These are phyloP conservation scores for Marronus borbonicus DNA, from an alignment of 2,888 invertebrate genomes.

Conservation along the genomic window DNA sequence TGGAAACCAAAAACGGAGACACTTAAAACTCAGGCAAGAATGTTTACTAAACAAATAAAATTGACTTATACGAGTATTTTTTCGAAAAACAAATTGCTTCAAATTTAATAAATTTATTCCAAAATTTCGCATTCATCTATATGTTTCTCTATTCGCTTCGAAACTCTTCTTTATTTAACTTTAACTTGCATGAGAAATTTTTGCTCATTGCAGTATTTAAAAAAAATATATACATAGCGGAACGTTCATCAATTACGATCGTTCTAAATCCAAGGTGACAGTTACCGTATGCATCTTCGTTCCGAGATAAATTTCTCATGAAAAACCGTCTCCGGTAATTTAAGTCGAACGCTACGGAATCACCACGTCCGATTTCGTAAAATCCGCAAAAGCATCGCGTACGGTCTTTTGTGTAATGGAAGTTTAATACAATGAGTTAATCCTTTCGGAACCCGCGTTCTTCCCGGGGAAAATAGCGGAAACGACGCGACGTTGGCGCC, in stretches of 20 bases:
- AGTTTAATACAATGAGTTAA: slow-evolving; percentile 52
- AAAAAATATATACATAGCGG: neutral
- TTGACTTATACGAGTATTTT: too few species aligned
- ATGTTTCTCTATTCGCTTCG: too few species aligned
- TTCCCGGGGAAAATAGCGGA: slow-evolving; percentile 22
- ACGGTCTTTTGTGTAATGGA: slow-evolving; percentile 47
- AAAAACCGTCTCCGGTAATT: neutral
- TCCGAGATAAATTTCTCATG: slow-evolving; percentile 20
- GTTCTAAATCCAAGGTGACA: slow-evolving; percentile 1
- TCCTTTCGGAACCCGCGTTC: slow-evolving; percentile 48
- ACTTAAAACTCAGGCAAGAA: too few species aligned
- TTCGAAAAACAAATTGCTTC: too few species aligned
- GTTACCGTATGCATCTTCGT: slow-evolving; percentile 10
- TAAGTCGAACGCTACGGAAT: slow-evolving; percentile 1
- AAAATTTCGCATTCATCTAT: too few species aligned
- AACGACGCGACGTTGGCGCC: slow-evolving; percentile 19
- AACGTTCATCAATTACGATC: neutral
- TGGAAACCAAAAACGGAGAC: too few species aligned
- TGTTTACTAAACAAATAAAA: too few species aligned
- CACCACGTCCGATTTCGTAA: slow-evolving; percentile 20
- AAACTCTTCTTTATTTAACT: too few species aligned
- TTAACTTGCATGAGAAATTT: neutral
- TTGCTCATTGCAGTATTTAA: neutral
- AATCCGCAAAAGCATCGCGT: slow-evolving; percentile 42
- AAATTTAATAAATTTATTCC: too few species aligned